Base-by-base conservation (phyloP, 2,888 invertebrate genomes). In the Euclidia mi region DNA sequence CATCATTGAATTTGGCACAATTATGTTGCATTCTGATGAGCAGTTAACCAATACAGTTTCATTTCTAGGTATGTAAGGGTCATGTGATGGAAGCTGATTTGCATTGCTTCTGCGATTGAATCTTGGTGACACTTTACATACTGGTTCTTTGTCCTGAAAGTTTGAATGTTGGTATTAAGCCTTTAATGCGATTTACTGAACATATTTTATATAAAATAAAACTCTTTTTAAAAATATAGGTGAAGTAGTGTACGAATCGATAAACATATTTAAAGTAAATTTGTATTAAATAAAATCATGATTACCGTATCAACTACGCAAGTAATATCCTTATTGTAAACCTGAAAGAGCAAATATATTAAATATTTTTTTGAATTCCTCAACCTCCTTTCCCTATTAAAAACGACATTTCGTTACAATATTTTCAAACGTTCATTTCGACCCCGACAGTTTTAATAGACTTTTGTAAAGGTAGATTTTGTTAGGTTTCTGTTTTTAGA, bases 21-120 rank as follows among this genome's bases (percentile, higher is more conserved):
- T 6, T n/a, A 74, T 52, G 32, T 75, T 55, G 56, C 93, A 93
- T 67, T 82, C 73, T n/a, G 66, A 60, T 2, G 88, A 71, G 55
- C 94, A 94, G 49, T 88, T 84, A 60, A 85, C 92, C 48, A 92
- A 81, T 14, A 79, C 38, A 9, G 78, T 47, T 44, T 84, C 76
- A 7, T 71, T 57, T 61, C 88, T 87, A 25, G 94, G 92, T 61
- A 94, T 86, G 62, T 88, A 92, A 2, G 92, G 92, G 61, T 92
- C 90, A 55, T 91, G 84, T n/a, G 82, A 81, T 4, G 92, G 92
- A 14, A 78, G 37, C n/a, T 74, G 59, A 31, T 69, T 70, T 48
- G 58, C 52, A 48, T 43, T 44, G 32, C 49, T 78, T 50, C 87
- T 81, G 35, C 85, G 85, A 53, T 50, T 57, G 1, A 74, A 47